Base-by-base conservation (phyloP, 2,797 vertebrate genomes). In the Heliangelus exortis region DNA sequence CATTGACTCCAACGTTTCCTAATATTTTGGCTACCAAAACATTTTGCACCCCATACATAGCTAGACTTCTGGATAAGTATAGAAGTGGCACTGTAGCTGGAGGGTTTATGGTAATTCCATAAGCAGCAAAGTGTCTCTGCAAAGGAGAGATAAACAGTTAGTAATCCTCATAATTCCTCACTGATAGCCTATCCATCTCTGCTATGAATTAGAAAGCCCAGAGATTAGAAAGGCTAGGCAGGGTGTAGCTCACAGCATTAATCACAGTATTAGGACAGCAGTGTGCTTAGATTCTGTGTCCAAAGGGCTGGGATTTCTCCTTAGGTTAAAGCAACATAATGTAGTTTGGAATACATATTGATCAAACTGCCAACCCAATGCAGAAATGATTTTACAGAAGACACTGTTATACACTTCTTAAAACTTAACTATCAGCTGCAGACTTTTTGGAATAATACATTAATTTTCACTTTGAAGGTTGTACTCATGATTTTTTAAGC, bases 111-210 rank as follows among this genome's bases (percentile, higher is more conserved):
- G 93, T 97, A 97, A 96, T 97, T 96, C 90, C 79, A 55, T 94
- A 96, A 96, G 93, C 78, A 96, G 95, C 87, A 89, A 93, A 96
- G 93, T 97, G 92, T 96, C 94, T 96, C 96, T 96, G 93, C 85
- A 97, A 97, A 98, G 95, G 96, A 98, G 95, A 97, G 97, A 98
- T 98, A 97, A 97, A 98, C 97, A 97, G 94, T 90, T 92, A 97
- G 94, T 98, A 98, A 96, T 98, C 97, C 97, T 98, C 94, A 89
- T 97, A 97, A 98, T 98, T 97, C 97, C 93, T 96, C 92, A 97
- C 96, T 97, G 97, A 98, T 98, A 98, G 89, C 95, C 96, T 96
- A 95, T 97, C 97, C 97, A 98, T 97, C 97, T 98, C 97, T 95
- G 69, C 89, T 96, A 90, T 93, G 97, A 96, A 98, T 98, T 97